A percentile compares a stretch with the other conserved stretches of the same genome.
Conservation (phyloP, 2,888 invertebrate genomes). For the Lampropteryx suffumata region DNA sequence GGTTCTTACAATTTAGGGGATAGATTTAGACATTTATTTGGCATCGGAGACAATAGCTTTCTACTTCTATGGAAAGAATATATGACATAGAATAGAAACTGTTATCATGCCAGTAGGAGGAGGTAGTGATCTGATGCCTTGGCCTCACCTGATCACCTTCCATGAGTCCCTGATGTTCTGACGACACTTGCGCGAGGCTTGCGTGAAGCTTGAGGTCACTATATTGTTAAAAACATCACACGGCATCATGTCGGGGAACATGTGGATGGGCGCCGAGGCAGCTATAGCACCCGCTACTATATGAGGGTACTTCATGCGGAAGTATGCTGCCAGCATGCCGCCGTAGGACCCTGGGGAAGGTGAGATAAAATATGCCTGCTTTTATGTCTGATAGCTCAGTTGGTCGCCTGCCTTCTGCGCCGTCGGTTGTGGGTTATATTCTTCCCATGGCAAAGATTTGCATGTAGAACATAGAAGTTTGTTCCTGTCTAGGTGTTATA, state of each 20-base stretch:
- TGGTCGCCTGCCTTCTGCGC: too few species aligned
- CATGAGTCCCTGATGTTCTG: constrained; percentile 90
- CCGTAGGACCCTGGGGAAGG: constrained; percentile 93
- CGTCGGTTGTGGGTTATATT: too few species aligned
- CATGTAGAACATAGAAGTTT: too few species aligned
- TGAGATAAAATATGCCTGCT: background rate
- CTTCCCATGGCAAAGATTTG: too few species aligned
- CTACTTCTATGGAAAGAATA: too few species aligned
- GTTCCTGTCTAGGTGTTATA: too few species aligned
- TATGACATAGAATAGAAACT: too few species aligned
- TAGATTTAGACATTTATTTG: too few species aligned
- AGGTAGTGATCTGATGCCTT: background rate
- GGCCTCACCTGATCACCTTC: constrained; percentile 85
- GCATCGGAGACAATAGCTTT: too few species aligned
- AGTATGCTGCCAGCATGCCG: constrained; percentile 98
- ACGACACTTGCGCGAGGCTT: constrained; percentile 83
- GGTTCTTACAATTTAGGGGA: too few species aligned
- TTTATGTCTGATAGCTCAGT: background rate
- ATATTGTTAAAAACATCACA: constrained; percentile 91
- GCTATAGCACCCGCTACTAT: constrained; percentile 94
- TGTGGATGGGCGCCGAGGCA: constrained; percentile 95
- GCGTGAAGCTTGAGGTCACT: constrained; percentile 89
- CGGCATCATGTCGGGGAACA: constrained; percentile 90
- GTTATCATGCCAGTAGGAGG: too few species aligned
- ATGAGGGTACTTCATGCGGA: constrained; percentile 97